Base-by-base conservation (phyloP, 2,888 invertebrate species). In the Lymantria dispar region DNA sequence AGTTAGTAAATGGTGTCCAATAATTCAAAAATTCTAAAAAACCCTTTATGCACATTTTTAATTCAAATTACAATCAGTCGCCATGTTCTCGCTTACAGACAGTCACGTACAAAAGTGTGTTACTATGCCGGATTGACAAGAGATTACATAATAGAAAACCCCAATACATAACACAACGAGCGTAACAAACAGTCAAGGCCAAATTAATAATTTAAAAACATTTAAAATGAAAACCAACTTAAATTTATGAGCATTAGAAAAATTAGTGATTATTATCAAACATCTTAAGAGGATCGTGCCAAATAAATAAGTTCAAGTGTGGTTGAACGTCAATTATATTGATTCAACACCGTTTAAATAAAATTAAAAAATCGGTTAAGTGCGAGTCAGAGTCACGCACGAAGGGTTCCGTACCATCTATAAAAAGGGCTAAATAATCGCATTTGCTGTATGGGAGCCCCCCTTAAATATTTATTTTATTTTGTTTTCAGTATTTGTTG, bases 161-260 rank as follows among this genome's bases (percentile, higher is more conserved):
- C 40, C 40, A 41, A 38, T 38, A 12, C 38, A 38, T n/a, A 38
- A n/a, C 11, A 38, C 9, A 39, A 45, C 11, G 29, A 7, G 12
- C 15, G 33, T 45, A 39, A 37, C 22, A 30, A 48, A 36, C 39
- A 43, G 38, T 48, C 48, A 48, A 48, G 48, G 48, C 30, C 39
- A 43, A n/a, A 39, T 43, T 13, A 43, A 43, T 43, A 48, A 29
- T 13, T 29, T 37, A 38, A n/a, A 30, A 22, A 43, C 15, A 30
- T 43, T 48, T 1, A 38, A 38, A 43, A 8, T 37, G 37, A 13
- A 48, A 43, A 48, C 30, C 14, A 2, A 29, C 14, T 43, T 43
- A 43, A 29, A 37, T 30, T 30, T 30, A 39, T 30, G 39, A 39
- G 5, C 29, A 12, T 12, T 39, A 39, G 39, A 38, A 39, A 39